Base-by-base conservation (phyloP, 1,140 invertebrate species). In the Maconellicoccus hirsutus region DNA sequence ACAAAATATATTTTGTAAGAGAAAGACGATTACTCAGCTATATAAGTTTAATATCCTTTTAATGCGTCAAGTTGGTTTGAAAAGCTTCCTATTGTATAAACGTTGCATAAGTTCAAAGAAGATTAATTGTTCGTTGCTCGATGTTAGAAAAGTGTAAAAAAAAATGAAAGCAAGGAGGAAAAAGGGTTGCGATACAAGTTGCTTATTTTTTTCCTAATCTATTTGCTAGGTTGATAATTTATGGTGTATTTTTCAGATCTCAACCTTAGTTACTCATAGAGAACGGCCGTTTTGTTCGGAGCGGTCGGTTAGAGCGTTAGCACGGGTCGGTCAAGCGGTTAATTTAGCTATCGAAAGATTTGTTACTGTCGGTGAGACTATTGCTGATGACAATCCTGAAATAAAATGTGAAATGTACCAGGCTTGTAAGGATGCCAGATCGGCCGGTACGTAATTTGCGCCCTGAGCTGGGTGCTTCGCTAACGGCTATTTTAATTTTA, bases 331-430 rank as follows among this genome's bases (percentile, higher is more conserved):
- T 25, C 93, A 95, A 77, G 91, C 94, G 14, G 93, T 99, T 38
- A 95, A 94, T 80, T 85, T 96, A 75, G 94, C 97, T 19, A 94
- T 99, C 63, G 96, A 98, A 79, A 84, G 96, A 73, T 98, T 99
- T 83, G 95, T 98, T 70, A 92, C 92, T 1, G 95, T 98, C 71
- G 96, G 96, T 29, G 96, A 98, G 82, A 93, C 94, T 73, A 98
- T 99, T 77, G 96, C 94, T 26, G 94, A 97, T 81, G 95, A 98
- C 83, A 98, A 98, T 83, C 87, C 90, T 14, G 96, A 98, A 80
- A 95, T 98, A 74, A 90, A 94, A 75, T 87, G 90, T 76, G 95
- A 97, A 77, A 98, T 99, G 95, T 96, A 76, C 70, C 72, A 74
- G 59, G 95, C 96, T 7, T 98, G 96, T 81, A 93, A 94, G 78